These are phyloP conservation scores for Gymnobelideus leadbeateri DNA, from an alignment of 2,113 vertebrate species.

Conservation along the genomic window DNA sequence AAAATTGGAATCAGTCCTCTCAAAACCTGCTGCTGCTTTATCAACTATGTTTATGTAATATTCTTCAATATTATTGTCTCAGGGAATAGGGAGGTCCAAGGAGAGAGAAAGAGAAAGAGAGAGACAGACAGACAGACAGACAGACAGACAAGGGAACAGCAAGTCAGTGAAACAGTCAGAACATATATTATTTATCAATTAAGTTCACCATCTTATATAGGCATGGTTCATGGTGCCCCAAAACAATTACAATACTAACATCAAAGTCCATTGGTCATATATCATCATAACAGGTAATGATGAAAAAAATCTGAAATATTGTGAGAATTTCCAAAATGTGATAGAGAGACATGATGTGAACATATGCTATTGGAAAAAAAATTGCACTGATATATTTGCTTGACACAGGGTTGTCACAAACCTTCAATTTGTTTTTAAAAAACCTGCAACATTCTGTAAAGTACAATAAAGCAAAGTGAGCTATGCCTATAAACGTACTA, in stretches of 20 bases:
- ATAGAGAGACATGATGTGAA: no score
- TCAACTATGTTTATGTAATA: neutral
- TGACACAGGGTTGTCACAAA: neutral
- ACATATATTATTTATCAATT: no score
- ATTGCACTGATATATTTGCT: neutral
- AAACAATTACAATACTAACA: neutral
- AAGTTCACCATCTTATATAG: neutral
- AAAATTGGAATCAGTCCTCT: no score
- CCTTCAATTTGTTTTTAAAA: neutral
- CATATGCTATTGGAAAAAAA: neutral
- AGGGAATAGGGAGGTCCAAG: neutral
- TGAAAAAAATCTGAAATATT: neutral
- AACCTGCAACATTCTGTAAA: neutral
- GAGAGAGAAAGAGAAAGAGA: no score
- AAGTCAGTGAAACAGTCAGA: no score
- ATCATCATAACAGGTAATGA: neutral
- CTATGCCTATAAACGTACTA: neutral
- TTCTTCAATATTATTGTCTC: neutral
- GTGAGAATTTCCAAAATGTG: neutral
- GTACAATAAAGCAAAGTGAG: neutral
- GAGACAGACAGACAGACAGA: no score
- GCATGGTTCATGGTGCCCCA: neutral
- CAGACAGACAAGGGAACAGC: accelerated
- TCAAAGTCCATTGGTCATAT: neutral
- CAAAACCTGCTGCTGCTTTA: no score